phyloP scores from a whole-genome alignment of 2,797 vertebrate species.

The Iguana delicatissima region DNA sequence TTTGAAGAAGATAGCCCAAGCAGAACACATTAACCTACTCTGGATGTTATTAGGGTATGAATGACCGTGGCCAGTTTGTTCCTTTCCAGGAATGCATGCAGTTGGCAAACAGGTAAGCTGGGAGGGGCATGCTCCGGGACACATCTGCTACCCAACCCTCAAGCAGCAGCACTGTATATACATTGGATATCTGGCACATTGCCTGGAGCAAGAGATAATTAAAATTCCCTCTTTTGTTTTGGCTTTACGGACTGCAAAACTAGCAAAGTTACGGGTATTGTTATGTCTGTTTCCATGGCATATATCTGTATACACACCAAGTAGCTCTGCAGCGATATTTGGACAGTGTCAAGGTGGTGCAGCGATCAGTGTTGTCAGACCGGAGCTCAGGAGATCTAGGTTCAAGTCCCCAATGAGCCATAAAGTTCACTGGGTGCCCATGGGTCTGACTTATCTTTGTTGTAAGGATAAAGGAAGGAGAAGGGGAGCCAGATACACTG shows the following conservation, averaged over 20 bases:
- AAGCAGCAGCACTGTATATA: background rate
- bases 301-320: background rate
- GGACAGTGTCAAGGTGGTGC: background rate
- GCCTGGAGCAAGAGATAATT: background rate
- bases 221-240: background rate
- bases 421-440: too few relatives aligned
- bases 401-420: too few relatives aligned
- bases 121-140: background rate
- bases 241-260: background rate
- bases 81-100: background rate
- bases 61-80: background rate
- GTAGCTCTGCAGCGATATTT: background rate
- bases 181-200: background rate
- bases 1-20: background rate
- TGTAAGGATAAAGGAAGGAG: too few relatives aligned
- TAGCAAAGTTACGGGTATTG: background rate
- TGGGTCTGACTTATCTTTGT: too few relatives aligned
- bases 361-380: too few relatives aligned
- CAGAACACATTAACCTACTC: slow-evolving; percentile 2
- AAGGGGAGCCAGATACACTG: too few relatives aligned
- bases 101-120: background rate
- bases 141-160: background rate
- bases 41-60: background rate
- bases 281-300: background rate
- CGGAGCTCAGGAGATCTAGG: too few relatives aligned